Conservation (phyloP, 1,140 invertebrate genomes). For the Latrodectus geometricus region DNA sequence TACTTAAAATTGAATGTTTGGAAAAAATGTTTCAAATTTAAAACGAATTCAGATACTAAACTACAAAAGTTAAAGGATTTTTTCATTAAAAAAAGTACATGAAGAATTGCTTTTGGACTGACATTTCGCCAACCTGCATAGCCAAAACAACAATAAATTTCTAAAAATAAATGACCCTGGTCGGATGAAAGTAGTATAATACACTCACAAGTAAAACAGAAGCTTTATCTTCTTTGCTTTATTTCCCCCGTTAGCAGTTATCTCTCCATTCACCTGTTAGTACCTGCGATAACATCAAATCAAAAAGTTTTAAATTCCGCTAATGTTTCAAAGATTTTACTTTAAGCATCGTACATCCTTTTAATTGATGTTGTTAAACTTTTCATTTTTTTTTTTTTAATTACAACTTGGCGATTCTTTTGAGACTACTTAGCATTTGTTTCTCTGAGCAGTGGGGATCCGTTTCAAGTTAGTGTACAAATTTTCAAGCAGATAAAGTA, state of each 20-base stretch:
- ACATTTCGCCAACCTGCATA: conserved; percentile 30
- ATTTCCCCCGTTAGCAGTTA: neutral
- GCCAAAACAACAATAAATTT: conserved; percentile 25
- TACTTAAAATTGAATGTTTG: too few species aligned
- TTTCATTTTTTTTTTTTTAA: too few species aligned
- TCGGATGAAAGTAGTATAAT: neutral
- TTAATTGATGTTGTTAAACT: neutral
- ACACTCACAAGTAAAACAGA: conserved; percentile 1
- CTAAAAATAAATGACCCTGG: conserved; percentile 48
- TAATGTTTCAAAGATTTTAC: conserved; percentile 23
- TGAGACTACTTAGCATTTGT: too few species aligned
- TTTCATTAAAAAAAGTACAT: neutral
- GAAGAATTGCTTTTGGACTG: conserved; percentile 28
- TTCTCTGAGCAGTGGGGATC: too few species aligned
- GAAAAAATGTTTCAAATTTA: too few species aligned
- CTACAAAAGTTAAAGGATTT: too few species aligned
- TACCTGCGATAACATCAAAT: conserved; percentile 5
- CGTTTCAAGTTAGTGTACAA: too few species aligned
- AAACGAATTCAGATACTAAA: too few species aligned
- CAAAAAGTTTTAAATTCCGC: conserved; percentile 14
- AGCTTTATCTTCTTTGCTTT: neutral
- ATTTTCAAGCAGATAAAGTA: too few species aligned
- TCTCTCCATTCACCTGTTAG: neutral
- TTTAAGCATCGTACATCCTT: neutral
- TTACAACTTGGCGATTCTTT: too few species aligned